A percentile compares a stretch with the other conserved stretches of the same genome.
Evolutionary conservation across 2,797 vertebrate species (phyloP).

Genomic region (Chelmon rostratus): DNA sequence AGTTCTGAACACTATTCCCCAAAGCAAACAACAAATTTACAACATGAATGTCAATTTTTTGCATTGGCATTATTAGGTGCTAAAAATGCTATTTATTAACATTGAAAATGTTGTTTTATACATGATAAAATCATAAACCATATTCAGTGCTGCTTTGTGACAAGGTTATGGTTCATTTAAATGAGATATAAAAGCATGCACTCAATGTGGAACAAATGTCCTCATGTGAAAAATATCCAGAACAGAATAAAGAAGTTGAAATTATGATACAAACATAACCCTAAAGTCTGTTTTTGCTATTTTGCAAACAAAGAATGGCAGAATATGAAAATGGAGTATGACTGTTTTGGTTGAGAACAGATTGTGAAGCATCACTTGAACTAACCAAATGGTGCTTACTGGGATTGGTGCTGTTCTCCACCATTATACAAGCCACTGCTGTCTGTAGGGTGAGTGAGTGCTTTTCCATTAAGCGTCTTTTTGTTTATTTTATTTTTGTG

Average conservation of each 20-base stretch:
- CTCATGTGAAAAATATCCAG: not conserved
- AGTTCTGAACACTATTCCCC: not conserved
- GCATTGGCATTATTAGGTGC: not conserved
- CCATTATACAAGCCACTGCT: conserved; percentile 30
- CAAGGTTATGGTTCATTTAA: not conserved
- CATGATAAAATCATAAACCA: not conserved
- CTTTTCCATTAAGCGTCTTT: conserved; percentile 48
- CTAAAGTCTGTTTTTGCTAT: not conserved
- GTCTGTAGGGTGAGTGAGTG: conserved; percentile 40
- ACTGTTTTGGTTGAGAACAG: not conserved
- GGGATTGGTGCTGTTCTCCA: conserved; percentile 19
- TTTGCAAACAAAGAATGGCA: conserved; percentile 10
- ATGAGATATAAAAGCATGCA: not conserved
- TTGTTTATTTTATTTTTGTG: conserved; percentile 28
- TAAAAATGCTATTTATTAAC: not conserved
- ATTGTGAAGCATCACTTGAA: conserved; percentile 35
- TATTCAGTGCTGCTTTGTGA: not conserved
- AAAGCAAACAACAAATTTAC: not conserved
- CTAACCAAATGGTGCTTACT: conserved; percentile 31
- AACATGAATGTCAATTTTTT: not conserved
- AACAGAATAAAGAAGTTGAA: not conserved
- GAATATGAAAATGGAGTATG: not conserved
- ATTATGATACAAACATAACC: not conserved
- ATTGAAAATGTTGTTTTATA: not conserved
- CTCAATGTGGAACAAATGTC: not conserved